These are phyloP conservation scores for Aradus depressus DNA, from an alignment of 2,888 invertebrate genomes.

Conservation along the genomic window DNA sequence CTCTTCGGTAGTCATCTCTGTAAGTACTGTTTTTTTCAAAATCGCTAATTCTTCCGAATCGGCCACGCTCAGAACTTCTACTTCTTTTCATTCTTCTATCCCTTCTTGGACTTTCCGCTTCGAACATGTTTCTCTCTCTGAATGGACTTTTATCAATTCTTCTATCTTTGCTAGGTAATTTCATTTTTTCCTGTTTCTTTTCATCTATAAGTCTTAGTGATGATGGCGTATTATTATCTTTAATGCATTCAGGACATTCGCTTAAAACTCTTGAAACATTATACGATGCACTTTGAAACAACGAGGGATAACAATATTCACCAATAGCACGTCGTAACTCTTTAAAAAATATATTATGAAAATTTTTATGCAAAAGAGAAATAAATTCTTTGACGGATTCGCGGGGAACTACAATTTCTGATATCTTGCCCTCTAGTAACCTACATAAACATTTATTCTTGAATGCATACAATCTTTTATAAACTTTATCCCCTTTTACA, in stretches of 20 bases:
- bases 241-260: constrained; percentile 1
- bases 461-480: constrained; percentile 4
- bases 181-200: no score
- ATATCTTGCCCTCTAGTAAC: neutral
- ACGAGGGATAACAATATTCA: neutral
- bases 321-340: neutral
- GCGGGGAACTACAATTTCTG: constrained; percentile 4
- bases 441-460: constrained; percentile 3
- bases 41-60: no score
- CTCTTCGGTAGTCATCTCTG: neutral
- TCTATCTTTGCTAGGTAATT: no score
- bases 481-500: neutral
- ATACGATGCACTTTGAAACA: neutral
- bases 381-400: constrained; percentile 7
- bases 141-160: no score
- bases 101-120: no score
- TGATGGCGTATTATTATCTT: neutral
- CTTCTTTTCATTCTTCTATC: no score
- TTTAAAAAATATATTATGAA: neutral
- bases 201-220: no score
- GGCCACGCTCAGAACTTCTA: no score
- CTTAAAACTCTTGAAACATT: constrained; percentile 5
- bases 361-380: constrained; percentile 2
- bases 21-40: no score
- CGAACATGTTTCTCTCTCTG: no score